These are phyloP conservation scores for Equus quagga DNA, from an alignment of 2,113 vertebrate species.

Conservation along the genomic window DNA sequence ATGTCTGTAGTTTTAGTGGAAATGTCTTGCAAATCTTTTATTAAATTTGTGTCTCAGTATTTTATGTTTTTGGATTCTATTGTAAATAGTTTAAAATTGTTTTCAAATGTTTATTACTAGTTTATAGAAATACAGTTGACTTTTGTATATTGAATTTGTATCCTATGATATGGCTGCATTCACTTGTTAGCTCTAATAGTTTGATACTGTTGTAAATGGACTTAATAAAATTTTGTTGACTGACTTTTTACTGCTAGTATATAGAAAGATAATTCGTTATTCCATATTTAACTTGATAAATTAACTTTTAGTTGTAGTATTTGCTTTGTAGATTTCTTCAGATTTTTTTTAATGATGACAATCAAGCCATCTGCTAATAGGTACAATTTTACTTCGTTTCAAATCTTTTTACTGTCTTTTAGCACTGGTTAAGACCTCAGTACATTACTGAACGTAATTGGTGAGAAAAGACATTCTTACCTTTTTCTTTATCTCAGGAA, in stretches of 20 bases:
- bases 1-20: background rate
- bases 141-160: background rate
- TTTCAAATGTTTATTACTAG: background rate
- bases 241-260: background rate
- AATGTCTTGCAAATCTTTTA: background rate
- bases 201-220: background rate
- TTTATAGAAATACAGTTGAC: background rate
- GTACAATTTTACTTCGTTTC: background rate
- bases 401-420: background rate
- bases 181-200: background rate
- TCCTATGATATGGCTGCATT: background rate
- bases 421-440: background rate
- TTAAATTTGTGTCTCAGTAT: background rate
- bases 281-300: constrained; percentile 9
- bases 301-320: background rate
- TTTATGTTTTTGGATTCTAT: background rate
- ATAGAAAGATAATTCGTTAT: background rate
- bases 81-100: background rate
- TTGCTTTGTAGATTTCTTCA: background rate
- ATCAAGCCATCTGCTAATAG: background rate
- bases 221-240: background rate
- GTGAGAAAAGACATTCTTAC: background rate
- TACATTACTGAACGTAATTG: background rate
- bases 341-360: background rate
- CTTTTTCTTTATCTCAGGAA: background rate